phyloP scores from a whole-genome alignment of 2,797 vertebrate species.

The Synaphobranchus kaupii region DNA sequence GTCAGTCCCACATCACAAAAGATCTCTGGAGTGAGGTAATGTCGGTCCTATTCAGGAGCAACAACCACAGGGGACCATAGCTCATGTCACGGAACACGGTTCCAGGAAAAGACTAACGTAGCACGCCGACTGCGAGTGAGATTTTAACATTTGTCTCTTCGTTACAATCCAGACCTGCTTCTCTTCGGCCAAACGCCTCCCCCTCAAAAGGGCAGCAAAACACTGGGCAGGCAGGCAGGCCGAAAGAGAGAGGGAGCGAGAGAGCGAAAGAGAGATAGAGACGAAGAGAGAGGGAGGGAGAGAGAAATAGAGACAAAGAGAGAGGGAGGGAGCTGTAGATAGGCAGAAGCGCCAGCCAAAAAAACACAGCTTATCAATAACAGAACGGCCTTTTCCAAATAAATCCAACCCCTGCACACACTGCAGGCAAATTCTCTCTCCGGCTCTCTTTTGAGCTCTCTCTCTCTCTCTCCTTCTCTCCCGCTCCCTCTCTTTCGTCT shows the following conservation, averaged over 20 bases:
- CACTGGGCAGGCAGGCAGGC: slow-evolving; percentile 37
- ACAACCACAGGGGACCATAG: background rate
- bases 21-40: background rate
- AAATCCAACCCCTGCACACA: slow-evolving; percentile 43
- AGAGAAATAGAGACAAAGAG: slow-evolving; percentile 50
- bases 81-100: background rate
- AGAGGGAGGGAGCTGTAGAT: slow-evolving; percentile 29
- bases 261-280: slow-evolving; percentile 46
- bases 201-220: slow-evolving; percentile 51
- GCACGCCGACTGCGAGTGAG: background rate
- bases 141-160: slow-evolving; percentile 54
- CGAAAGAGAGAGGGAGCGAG: slow-evolving; percentile 34
- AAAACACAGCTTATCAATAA: slow-evolving; percentile 69
- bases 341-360: slow-evolving; percentile 41
- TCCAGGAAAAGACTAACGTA: background rate
- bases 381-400: slow-evolving; percentile 48
- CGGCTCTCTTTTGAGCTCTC: slow-evolving; percentile 23
- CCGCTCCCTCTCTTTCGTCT: slow-evolving; percentile 39
- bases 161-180: slow-evolving; percentile 63
- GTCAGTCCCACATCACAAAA: background rate
- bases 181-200: slow-evolving; percentile 38
- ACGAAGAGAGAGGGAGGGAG: slow-evolving; percentile 44
- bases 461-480: slow-evolving; percentile 17
- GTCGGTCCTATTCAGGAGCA: background rate
- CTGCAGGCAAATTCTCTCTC: slow-evolving; percentile 50